phyloP scores from a whole-genome alignment of 2,797 vertebrate species.

The Peromyscus melanophrys region DNA sequence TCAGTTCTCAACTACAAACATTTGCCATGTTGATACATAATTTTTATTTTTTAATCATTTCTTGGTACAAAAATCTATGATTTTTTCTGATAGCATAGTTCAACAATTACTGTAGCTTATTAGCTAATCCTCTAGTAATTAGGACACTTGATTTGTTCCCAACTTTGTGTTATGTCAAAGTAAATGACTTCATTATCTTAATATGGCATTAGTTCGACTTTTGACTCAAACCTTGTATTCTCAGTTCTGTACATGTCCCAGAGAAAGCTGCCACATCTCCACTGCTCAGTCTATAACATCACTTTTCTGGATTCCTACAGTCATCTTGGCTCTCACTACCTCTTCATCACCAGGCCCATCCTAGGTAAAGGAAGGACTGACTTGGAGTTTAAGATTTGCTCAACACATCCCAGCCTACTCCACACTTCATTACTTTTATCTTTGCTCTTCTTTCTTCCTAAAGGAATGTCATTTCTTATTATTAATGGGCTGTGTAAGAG shows the following conservation, averaged over 20 bases:
- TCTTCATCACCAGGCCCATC: neutral
- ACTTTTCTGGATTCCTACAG: neutral
- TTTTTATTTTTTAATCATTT: slow-evolving; percentile 46
- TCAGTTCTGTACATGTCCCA: neutral
- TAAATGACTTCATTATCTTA: slow-evolving; percentile 53
- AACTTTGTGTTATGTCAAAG: neutral
- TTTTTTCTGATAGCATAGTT: slow-evolving; percentile 44
- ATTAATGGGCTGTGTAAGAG: slow-evolving; percentile 69
- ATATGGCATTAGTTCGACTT: slow-evolving; percentile 44
- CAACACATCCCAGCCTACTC: slow-evolving; percentile 63
- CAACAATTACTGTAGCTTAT: slow-evolving; percentile 38
- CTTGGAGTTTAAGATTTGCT: slow-evolving; percentile 33
- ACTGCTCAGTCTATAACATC: neutral
- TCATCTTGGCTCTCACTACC: neutral
- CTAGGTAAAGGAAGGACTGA: slow-evolving; percentile 37
- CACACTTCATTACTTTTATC: slow-evolving; percentile 81
- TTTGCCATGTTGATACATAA: slow-evolving; percentile 53
- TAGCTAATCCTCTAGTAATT: slow-evolving; percentile 42
- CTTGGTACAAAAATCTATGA: slow-evolving; percentile 38
- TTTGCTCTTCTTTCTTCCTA: slow-evolving; percentile 58
- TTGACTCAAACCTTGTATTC: slow-evolving; percentile 48
- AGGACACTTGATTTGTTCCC: slow-evolving; percentile 39
- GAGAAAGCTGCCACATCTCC: neutral
- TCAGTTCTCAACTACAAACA: slow-evolving; percentile 42
- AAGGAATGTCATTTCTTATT: slow-evolving; percentile 66